A percentile compares a stretch with the other conserved stretches of the same genome.
These are phyloP conservation scores for Bucco capensis DNA, from an alignment of 2,113 vertebrate genomes.

Conservation along the genomic window DNA sequence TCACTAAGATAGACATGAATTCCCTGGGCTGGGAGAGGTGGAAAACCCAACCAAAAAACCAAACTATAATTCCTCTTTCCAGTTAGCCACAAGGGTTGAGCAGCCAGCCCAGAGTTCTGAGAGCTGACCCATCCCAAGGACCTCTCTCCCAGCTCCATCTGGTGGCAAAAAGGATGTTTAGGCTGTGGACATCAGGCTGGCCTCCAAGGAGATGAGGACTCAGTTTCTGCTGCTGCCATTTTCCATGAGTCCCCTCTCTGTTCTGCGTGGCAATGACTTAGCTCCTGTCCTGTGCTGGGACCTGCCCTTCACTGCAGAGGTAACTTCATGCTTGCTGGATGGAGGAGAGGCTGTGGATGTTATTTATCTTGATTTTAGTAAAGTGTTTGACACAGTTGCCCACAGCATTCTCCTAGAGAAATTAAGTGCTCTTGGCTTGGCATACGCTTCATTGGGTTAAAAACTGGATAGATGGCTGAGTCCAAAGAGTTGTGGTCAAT, in stretches of 20 bases:
- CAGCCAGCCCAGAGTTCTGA: neutral
- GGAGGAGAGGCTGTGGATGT: too few relatives aligned
- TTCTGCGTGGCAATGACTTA: neutral
- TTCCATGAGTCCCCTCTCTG: rapidly evolving
- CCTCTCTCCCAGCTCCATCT: conserved; percentile 54
- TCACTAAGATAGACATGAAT: neutral
- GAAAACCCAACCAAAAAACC: neutral
- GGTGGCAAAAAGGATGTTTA: neutral
- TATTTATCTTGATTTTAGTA: too few relatives aligned
- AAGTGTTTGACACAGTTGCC: too few relatives aligned
- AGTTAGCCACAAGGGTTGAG: neutral
- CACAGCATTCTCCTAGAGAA: too few relatives aligned
- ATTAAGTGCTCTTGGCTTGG: too few relatives aligned
- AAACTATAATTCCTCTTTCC: neutral
- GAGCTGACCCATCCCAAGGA: neutral
- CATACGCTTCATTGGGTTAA: too few relatives aligned
- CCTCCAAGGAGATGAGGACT: neutral
- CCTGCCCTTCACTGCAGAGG: neutral
- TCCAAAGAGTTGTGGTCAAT: too few relatives aligned
- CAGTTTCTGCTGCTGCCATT: neutral
- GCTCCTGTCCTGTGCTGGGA: rapidly evolving
- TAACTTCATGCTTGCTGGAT: too few relatives aligned
- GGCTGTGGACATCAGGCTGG: neutral
- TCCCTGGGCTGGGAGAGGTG: neutral
- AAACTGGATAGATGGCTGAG: too few relatives aligned